A percentile compares a stretch with the other conserved stretches of the same genome.
Conservation (phyloP, 2,113 vertebrate genomes). For the Corvus moneduloides region DNA sequence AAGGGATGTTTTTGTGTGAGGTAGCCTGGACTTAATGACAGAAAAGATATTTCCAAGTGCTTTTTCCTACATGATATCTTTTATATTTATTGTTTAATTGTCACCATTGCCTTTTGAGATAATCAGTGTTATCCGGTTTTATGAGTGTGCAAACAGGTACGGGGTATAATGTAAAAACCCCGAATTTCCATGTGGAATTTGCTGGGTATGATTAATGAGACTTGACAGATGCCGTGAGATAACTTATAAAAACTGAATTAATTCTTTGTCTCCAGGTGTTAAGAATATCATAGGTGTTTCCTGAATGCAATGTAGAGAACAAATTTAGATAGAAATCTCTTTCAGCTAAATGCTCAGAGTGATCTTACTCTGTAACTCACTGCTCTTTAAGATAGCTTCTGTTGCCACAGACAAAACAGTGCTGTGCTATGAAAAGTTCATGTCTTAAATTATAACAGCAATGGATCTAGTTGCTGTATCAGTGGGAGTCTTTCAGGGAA, state of each 20-base stretch:
- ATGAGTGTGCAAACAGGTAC: background rate
- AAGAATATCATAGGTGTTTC: background rate
- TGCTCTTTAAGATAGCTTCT: background rate
- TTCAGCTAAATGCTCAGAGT: background rate
- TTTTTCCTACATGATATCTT: background rate
- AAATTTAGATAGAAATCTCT: background rate
- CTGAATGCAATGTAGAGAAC: background rate
- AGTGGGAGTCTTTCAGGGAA: slow-evolving; percentile 54
- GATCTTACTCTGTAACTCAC: background rate
- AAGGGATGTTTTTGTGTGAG: background rate
- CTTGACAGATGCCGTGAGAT: background rate
- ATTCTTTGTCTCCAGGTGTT: background rate
- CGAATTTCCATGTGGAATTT: slow-evolving; percentile 42
- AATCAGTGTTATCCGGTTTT: background rate
- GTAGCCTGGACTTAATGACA: background rate
- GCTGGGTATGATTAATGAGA: background rate
- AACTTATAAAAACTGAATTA: background rate
- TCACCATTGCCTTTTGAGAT: slow-evolving; percentile 12
- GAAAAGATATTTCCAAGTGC: background rate
- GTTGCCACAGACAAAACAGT: background rate
- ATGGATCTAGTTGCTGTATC: background rate
- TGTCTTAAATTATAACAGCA: background rate
- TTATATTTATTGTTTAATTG: slow-evolving; percentile 30
- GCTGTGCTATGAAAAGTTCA: background rate
- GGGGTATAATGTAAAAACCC: slow-evolving; percentile 36